phyloP scores from a whole-genome alignment of 2,113 vertebrate species.

The Saccopteryx bilineata region DNA sequence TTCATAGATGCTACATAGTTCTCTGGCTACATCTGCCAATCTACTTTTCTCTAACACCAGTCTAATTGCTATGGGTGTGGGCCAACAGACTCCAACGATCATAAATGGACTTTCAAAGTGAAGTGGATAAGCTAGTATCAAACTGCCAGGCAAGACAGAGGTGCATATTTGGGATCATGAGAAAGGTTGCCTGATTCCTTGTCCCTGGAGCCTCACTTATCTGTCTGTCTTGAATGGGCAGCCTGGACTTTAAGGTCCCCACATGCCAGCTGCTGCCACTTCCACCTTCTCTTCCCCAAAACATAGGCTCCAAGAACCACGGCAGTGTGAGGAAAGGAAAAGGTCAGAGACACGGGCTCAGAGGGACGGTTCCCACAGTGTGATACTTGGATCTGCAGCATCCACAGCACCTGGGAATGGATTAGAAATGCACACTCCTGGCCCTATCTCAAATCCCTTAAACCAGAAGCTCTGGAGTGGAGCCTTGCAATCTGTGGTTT shows the following conservation, averaged over 20 bases:
- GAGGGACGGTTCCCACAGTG: background rate
- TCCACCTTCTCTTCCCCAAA: background rate
- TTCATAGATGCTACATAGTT: background rate
- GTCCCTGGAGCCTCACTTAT: background rate
- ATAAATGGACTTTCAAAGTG: background rate
- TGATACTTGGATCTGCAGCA: background rate
- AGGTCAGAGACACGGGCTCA: background rate
- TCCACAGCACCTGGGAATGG: background rate
- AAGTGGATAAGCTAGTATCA: background rate
- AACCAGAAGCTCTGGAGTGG: background rate
- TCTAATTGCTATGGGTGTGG: background rate
- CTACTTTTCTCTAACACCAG: background rate
- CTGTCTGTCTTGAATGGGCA: background rate
- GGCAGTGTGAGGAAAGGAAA: background rate
- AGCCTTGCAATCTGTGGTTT: background rate
- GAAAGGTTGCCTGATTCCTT: background rate
- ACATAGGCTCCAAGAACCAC: background rate
- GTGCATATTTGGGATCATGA: background rate
- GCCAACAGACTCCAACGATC: background rate
- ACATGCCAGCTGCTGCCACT: background rate
- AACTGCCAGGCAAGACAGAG: background rate
- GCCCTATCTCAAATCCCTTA: background rate
- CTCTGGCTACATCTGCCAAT: background rate
- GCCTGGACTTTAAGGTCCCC: background rate
- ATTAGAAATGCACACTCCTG: background rate